These are phyloP conservation scores for Triops longicaudatus DNA, from an alignment of 1,140 invertebrate genomes.

Conservation along the genomic window DNA sequence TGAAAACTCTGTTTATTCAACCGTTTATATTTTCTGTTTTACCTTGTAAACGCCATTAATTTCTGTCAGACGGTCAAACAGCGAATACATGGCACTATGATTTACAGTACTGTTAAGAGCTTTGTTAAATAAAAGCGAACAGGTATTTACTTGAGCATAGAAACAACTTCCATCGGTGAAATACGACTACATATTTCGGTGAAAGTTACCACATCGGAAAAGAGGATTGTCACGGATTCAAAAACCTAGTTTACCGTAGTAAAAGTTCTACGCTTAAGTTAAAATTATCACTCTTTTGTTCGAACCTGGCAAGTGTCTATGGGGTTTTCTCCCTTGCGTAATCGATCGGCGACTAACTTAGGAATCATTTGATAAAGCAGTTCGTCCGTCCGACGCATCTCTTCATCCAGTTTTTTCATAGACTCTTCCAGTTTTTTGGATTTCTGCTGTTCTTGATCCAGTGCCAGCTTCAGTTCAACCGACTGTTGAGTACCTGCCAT, in stretches of 20 bases:
- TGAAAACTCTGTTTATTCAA: constrained; percentile 10
- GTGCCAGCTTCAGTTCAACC: constrained; percentile 85
- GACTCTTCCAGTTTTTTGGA: constrained; percentile 93
- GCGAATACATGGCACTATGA: constrained; percentile 70
- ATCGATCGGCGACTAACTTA: constrained; percentile 85
- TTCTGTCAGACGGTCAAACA: constrained; percentile 85
- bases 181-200: constrained; percentile 92
- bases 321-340: constrained; percentile 83
- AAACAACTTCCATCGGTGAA: constrained; percentile 91
- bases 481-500: constrained; percentile 94
- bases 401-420: constrained; percentile 88
- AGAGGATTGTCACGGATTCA: constrained; percentile 86
- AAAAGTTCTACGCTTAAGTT: neutral
- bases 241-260: constrained; percentile 61
- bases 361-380: constrained; percentile 98
- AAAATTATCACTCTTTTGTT: neutral
- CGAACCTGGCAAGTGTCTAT: constrained; percentile 90
- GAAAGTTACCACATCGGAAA: constrained; percentile 94
- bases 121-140: constrained; percentile 34
- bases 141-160: constrained; percentile 59
- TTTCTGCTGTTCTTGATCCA: constrained; percentile 94
- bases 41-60: constrained; percentile 91
- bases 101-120: constrained; percentile 51
- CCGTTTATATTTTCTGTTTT: neutral
- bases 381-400: constrained; percentile 92